Percentiles rank a stretch among this genome's conserved stretches.
Evolutionary conservation across 2,797 vertebrate species (phyloP).

Genomic region (Pempheris klunzingeri): DNA sequence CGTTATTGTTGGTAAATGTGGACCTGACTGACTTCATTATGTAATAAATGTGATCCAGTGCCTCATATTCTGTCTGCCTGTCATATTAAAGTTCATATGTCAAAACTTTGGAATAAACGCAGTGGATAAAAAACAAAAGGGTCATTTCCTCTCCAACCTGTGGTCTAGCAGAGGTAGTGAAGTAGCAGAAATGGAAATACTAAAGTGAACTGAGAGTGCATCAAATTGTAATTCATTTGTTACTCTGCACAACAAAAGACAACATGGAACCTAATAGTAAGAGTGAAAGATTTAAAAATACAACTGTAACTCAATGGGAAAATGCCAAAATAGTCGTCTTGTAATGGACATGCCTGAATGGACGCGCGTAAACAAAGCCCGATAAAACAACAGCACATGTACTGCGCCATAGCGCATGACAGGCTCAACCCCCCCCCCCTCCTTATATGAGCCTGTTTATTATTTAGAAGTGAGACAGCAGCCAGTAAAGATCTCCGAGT

Average conservation of each 20-base stretch:
- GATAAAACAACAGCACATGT: no score
- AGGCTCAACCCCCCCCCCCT: not conserved
- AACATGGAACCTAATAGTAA: not conserved
- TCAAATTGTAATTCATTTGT: not conserved
- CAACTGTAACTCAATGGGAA: not conserved
- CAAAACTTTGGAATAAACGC: not conserved
- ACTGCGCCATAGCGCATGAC: not conserved
- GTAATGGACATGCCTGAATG: not conserved
- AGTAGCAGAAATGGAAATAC: not conserved
- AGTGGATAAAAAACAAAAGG: not conserved
- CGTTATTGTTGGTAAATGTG: not conserved
- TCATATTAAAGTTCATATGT: no score
- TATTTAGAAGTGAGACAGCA: not conserved
- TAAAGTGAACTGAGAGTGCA: not conserved
- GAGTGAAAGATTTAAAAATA: not conserved
- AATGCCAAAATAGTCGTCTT: not conserved
- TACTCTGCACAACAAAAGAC: not conserved
- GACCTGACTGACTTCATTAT: no score
- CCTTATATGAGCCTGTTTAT: not conserved
- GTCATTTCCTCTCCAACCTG: not conserved
- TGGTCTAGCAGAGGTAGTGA: not conserved
- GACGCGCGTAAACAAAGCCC: not conserved
- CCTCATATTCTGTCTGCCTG: not conserved
- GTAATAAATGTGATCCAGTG: not conserved
- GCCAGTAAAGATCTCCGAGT: not conserved